A percentile compares a stretch with the other conserved stretches of the same genome.
phyloP scores from a whole-genome alignment of 1,140 invertebrate genomes.

The Drosophila obscura region DNA sequence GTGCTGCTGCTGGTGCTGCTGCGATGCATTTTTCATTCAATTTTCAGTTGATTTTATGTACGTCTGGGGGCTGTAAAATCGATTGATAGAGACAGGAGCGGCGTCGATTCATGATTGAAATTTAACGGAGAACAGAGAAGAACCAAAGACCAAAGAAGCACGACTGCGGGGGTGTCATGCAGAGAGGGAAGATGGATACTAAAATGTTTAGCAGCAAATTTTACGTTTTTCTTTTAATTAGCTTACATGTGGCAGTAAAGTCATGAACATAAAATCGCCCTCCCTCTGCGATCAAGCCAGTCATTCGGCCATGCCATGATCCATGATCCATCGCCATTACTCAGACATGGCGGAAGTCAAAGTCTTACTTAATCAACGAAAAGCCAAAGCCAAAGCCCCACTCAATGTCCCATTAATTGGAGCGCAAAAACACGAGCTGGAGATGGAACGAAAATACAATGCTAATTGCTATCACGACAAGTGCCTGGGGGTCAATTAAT shows the following conservation, averaged over 20 bases:
- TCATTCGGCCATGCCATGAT: too few species aligned
- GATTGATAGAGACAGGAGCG: constrained; percentile 61
- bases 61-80: constrained; percentile 68
- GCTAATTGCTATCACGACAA: constrained; percentile 77
- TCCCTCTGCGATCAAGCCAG: background rate
- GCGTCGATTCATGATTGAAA: constrained; percentile 67
- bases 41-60: constrained; percentile 68
- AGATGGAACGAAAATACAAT: constrained; percentile 18
- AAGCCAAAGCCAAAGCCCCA: constrained; percentile 48
- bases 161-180: constrained; percentile 16
- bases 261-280: constrained; percentile 28
- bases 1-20: constrained; percentile 33
- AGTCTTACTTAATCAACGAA: constrained; percentile 56
- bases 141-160: constrained; percentile 3
- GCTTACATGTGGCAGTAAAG: constrained; percentile 59
- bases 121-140: constrained; percentile 32
- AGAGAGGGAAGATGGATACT: constrained; percentile 7
- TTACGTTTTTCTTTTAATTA: constrained; percentile 70
- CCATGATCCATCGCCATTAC: constrained; percentile 13
- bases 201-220: constrained; percentile 69
- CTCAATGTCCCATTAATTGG: constrained; percentile 63
- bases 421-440: constrained; percentile 25
- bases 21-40: constrained; percentile 82
- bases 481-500: constrained; percentile 75
- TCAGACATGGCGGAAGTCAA: constrained; percentile 47